A percentile compares a stretch with the other conserved stretches of the same genome.
Evolutionary conservation across 1,140 invertebrate genomes (phyloP).

Genomic region (Drosophila nigromelanica): DNA sequence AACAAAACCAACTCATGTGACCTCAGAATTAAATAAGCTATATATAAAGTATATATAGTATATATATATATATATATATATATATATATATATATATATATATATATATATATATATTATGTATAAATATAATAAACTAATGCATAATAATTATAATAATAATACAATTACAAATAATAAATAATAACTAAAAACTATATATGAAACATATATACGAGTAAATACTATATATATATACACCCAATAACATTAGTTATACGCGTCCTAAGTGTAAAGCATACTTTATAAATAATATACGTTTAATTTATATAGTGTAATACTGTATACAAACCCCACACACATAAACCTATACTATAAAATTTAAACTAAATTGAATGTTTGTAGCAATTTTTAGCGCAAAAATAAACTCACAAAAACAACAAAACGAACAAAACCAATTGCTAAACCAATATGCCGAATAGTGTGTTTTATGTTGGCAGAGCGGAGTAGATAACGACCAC

Average conservation of each 20-base stretch:
- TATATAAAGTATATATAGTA: constrained; percentile 70
- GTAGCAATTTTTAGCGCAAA: constrained; percentile 63
- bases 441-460: constrained; percentile 52
- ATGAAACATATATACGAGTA: constrained; percentile 73
- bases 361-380: constrained; percentile 74
- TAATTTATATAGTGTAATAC: constrained; percentile 68
- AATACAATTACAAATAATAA: constrained; percentile 48
- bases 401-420: constrained; percentile 47
- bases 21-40: constrained; percentile 84
- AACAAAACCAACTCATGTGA: constrained; percentile 84
- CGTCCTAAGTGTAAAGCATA: constrained; percentile 65
- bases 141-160: constrained; percentile 38
- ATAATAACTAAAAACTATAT: constrained; percentile 60
- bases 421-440: constrained; percentile 27
- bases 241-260: constrained; percentile 73
- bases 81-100: constrained; percentile 52
- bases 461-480: constrained; percentile 43
- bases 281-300: constrained; percentile 65
- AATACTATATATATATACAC: constrained; percentile 54
- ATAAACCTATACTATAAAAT: constrained; percentile 29
- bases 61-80: constrained; percentile 47
- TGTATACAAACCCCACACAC: constrained; percentile 30
- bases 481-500: constrained; percentile 15
- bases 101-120: constrained; percentile 54
- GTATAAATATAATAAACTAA: constrained; percentile 45